Conservation (phyloP, 2,113 vertebrate genomes). For the Telmatochromis brachygnathus region DNA sequence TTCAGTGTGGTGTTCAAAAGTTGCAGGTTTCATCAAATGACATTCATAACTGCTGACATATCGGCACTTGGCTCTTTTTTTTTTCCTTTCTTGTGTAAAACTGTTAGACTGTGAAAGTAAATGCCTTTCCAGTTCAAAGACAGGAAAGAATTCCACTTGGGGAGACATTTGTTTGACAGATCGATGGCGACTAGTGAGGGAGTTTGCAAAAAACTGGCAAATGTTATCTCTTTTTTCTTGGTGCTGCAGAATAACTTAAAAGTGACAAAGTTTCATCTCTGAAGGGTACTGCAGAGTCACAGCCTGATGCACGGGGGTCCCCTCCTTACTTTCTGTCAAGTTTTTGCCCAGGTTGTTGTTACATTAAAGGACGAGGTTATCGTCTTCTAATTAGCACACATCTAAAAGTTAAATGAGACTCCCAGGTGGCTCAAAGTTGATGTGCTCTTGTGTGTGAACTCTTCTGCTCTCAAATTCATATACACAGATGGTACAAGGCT, state of each 20-base stretch:
- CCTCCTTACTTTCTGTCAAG: conserved; percentile 18
- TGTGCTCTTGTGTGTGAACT: conserved; percentile 30
- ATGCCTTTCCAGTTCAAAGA: neutral
- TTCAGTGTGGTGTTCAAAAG: neutral
- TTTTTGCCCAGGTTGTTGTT: conserved; percentile 25
- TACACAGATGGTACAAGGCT: conserved; percentile 58
- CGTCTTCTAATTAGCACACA: conserved; percentile 58
- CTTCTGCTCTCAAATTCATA: conserved; percentile 15
- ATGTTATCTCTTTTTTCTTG: neutral
- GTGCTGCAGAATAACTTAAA: neutral
- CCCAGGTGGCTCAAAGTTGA: conserved; percentile 58
- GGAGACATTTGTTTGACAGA: conserved; percentile 7
- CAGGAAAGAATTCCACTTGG: neutral
- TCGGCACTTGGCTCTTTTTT: neutral
- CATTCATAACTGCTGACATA: neutral
- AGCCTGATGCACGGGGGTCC: neutral
- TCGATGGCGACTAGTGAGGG: neutral
- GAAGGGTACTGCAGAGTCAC: conserved; percentile 14
- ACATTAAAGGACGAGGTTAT: conserved; percentile 38
- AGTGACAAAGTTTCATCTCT: neutral
- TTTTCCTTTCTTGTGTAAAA: neutral
- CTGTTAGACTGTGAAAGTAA: neutral
- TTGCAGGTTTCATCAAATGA: neutral
- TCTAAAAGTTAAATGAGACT: conserved; percentile 69
- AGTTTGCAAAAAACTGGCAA: neutral